phyloP scores from a whole-genome alignment of 1,140 invertebrate genomes.

The Condylostylus longicornis region DNA sequence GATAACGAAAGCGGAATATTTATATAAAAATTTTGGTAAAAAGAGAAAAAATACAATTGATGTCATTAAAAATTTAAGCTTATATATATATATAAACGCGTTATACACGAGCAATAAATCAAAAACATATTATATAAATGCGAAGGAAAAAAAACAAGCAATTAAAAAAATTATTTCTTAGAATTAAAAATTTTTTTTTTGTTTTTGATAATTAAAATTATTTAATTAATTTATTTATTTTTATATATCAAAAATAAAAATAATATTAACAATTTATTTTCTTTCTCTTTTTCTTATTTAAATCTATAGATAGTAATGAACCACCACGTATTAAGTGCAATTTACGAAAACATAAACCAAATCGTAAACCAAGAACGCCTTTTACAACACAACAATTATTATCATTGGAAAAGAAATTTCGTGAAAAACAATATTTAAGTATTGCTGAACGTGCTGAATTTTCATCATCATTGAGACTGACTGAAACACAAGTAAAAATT shows the following conservation, averaged over 20 bases:
- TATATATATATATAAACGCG: no score
- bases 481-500: slow-evolving; percentile 94
- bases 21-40: no score
- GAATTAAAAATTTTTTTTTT: no score
- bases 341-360: slow-evolving; percentile 82
- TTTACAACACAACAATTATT: slow-evolving; percentile 93
- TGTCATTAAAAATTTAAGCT: no score
- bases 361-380: slow-evolving; percentile 90
- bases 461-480: slow-evolving; percentile 79
- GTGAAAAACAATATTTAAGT: slow-evolving; percentile 89
- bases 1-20: no score
- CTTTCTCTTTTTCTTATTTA: slow-evolving; percentile 9
- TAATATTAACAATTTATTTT: background rate
- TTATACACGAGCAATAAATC: no score
- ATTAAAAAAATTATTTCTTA: no score
- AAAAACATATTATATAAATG: no score
- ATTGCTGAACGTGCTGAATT: slow-evolving; percentile 95
- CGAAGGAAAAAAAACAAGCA: no score
- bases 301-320: slow-evolving; percentile 37
- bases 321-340: slow-evolving; percentile 81
- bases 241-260: background rate
- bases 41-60: no score
- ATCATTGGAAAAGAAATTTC: slow-evolving; percentile 89
- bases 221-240: slow-evolving; percentile 3
- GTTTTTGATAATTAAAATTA: no score